phyloP scores from a whole-genome alignment of 2,888 invertebrate species.

The Torymus aiolomorphi region DNA sequence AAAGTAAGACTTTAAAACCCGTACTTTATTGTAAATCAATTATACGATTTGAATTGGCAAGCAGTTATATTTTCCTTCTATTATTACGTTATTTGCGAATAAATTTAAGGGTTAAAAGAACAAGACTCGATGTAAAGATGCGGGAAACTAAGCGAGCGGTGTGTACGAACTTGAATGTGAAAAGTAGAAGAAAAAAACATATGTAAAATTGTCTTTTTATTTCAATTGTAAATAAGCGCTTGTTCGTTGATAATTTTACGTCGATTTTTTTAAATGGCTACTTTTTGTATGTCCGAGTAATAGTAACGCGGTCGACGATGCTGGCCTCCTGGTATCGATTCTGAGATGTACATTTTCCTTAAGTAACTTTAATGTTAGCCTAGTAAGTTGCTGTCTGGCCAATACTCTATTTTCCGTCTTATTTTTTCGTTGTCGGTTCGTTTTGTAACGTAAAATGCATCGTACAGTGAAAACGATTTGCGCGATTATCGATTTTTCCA shows the following conservation, averaged over 20 bases:
- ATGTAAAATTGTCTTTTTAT: conserved; percentile 51
- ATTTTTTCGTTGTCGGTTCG: conserved; percentile 39
- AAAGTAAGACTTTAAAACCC: conserved; percentile 45
- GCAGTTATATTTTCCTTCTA: conserved; percentile 43
- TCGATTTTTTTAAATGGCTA: conserved; percentile 53
- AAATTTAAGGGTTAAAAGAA: conserved; percentile 33
- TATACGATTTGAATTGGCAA: conserved; percentile 46
- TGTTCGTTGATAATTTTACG: conserved; percentile 56
- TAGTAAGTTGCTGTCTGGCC: conserved; percentile 56
- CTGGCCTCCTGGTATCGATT: conserved; percentile 44
- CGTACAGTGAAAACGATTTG: conserved; percentile 7
- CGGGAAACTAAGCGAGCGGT: conserved; percentile 29
- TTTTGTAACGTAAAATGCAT: conserved; percentile 31
- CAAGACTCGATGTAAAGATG: conserved; percentile 42
- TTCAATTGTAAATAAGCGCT: conserved; percentile 60
- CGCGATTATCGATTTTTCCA: conserved; percentile 38
- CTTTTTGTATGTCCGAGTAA: too few species aligned
- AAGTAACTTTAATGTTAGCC: conserved; percentile 55
- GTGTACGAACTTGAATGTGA: conserved; percentile 25
- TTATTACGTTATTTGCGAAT: conserved; percentile 23
- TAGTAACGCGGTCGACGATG: conserved; percentile 39
- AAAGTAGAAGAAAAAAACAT: conserved; percentile 33
- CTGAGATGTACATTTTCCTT: conserved; percentile 57
- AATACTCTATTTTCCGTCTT: conserved; percentile 57
- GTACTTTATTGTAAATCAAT: conserved; percentile 24